Evolutionary conservation across 2,113 vertebrate genomes (phyloP).

Genomic region (Notechis scutatus): DNA sequence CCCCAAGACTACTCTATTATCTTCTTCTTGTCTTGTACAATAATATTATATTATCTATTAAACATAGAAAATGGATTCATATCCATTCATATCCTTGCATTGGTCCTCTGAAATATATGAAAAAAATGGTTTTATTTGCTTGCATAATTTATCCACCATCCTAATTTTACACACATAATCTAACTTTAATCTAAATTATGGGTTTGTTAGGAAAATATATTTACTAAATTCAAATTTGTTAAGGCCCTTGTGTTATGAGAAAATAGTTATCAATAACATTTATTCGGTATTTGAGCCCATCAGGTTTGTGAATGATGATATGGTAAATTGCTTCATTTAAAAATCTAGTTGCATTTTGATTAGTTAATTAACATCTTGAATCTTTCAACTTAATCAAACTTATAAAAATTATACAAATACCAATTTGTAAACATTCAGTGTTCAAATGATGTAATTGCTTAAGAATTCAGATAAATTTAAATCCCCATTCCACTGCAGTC

Average conservation of each 20-base stretch:
- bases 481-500: not conserved
- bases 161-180: not conserved
- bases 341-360: not conserved
- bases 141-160: not conserved
- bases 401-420: not conserved
- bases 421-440: not conserved
- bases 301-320: not conserved
- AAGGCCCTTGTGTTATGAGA: not conserved
- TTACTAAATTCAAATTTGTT: not conserved
- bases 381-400: not conserved
- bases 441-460: not conserved
- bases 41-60: rapidly evolving
- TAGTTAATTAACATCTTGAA: slow-evolving; percentile 12
- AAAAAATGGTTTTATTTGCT: not conserved
- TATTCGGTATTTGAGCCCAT: not conserved
- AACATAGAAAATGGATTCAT: not conserved
- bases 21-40: not conserved
- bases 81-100: not conserved
- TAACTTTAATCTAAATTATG: not conserved
- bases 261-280: not conserved
- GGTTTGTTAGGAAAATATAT: not conserved
- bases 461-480: not conserved
- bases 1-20: not conserved
- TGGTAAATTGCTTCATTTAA: not conserved
- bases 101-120: not conserved